Conservation (phyloP, 2,797 vertebrate species). For the Eleutherodactylus coqui region DNA sequence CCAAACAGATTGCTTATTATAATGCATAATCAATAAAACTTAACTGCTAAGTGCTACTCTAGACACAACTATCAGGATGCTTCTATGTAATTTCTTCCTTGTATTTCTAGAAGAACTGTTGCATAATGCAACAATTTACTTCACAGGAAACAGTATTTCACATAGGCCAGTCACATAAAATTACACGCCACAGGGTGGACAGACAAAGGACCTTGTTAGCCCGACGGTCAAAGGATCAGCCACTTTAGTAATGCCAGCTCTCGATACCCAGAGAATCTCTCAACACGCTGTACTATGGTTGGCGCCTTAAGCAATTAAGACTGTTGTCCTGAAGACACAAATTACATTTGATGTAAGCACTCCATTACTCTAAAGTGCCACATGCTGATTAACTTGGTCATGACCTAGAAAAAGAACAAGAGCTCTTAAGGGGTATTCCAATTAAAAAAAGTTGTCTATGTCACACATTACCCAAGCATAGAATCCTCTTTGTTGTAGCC, state of each 20-base stretch:
- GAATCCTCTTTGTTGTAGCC: background rate
- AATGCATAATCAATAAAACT: slow-evolving; percentile 51
- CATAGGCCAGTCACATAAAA: background rate
- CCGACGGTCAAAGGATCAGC: background rate
- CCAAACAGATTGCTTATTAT: slow-evolving; percentile 62
- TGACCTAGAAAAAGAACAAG: background rate
- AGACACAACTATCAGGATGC: slow-evolving; percentile 53
- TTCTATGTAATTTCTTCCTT: slow-evolving; percentile 30
- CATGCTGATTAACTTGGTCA: slow-evolving; percentile 1
- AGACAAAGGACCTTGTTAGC: slow-evolving; percentile 3
- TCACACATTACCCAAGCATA: background rate
- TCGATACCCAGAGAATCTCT: background rate
- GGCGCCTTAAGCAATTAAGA: slow-evolving; percentile 9
- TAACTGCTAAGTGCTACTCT: slow-evolving; percentile 57
- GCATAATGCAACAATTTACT: slow-evolving; percentile 19
- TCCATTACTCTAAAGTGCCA: background rate
- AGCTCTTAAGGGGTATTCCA: background rate
- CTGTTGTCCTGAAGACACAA: background rate
- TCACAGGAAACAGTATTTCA: slow-evolving; percentile 3
- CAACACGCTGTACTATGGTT: background rate
- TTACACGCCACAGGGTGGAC: background rate
- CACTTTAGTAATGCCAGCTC: background rate
- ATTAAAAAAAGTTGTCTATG: background rate
- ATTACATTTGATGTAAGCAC: slow-evolving; percentile 14
- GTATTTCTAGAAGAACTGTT: slow-evolving; percentile 33